phyloP scores from a whole-genome alignment of 2,113 vertebrate species.

The Pleuronectes platessa region DNA sequence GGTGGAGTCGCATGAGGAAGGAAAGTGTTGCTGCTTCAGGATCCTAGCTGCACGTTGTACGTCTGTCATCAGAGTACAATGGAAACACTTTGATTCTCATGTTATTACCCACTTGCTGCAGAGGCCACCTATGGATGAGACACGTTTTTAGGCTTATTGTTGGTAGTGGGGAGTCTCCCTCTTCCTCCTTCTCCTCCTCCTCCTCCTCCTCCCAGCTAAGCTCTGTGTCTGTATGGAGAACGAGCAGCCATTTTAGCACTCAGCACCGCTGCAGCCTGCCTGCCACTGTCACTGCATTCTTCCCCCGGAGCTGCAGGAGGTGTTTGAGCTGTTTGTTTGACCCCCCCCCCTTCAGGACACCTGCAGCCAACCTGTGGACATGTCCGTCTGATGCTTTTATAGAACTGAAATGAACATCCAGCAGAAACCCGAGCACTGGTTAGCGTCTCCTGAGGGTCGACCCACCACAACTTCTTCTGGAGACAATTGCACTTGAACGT shows the following conservation, averaged over 20 bases:
- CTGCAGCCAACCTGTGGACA: slow-evolving; percentile 38
- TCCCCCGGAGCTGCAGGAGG: slow-evolving; percentile 31
- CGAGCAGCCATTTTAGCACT: slow-evolving; percentile 73
- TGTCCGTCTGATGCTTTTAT: slow-evolving; percentile 18
- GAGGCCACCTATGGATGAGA: slow-evolving; percentile 39
- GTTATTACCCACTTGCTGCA: not conserved
- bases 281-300: slow-evolving; percentile 54
- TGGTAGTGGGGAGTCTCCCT: slow-evolving; percentile 52
- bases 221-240: slow-evolving; percentile 59
- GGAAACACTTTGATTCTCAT: not conserved
- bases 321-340: slow-evolving; percentile 47
- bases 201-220: slow-evolving; percentile 44
- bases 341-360: slow-evolving; percentile 14
- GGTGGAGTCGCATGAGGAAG: too few species aligned
- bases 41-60: not conserved
- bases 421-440: not conserved
- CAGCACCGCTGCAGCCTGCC: slow-evolving; percentile 62
- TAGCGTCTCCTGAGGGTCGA: slow-evolving; percentile 9
- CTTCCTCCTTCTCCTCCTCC: slow-evolving; percentile 39
- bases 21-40: not conserved
- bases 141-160: slow-evolving; percentile 26
- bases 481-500: too few species aligned
- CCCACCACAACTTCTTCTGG: not conserved
- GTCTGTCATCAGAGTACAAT: not conserved
- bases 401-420: not conserved